Conservation (phyloP, 2,113 vertebrate species). For the Plectropomus leopardus region DNA sequence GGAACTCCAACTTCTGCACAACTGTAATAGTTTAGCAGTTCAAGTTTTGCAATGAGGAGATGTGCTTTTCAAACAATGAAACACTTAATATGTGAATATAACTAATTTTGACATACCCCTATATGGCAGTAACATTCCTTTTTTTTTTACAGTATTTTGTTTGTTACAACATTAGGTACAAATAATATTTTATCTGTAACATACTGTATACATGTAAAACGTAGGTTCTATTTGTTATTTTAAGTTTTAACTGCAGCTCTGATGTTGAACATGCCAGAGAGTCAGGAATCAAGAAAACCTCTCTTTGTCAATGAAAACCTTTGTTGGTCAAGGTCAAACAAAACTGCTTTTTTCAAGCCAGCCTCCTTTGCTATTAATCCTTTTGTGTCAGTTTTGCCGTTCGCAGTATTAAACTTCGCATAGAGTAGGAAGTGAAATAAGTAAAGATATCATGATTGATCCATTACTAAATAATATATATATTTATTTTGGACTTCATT, state of each 20-base stretch:
- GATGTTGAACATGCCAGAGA: neutral
- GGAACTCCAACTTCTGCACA: too few species aligned
- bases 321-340: conserved; percentile 17
- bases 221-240: neutral
- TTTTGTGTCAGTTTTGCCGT: neutral
- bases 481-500: neutral
- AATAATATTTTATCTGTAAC: neutral
- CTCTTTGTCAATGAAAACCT: neutral
- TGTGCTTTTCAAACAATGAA: neutral
- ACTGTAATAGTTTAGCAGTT: neutral
- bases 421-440: neutral
- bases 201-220: neutral
- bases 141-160: neutral
- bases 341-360: neutral
- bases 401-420: neutral
- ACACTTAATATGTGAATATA: neutral
- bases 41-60: neutral
- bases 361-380: neutral
- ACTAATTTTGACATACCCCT: neutral
- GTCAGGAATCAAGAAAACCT: neutral
- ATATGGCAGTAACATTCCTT: neutral
- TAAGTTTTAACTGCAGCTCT: neutral
- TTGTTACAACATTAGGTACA: neutral
- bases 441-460: neutral
- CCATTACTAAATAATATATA: neutral